Evolutionary conservation across 2,888 invertebrate genomes (phyloP), one percentile per base, ranked within the genome.

Genomic region (Deilephila elpenor): DNA sequence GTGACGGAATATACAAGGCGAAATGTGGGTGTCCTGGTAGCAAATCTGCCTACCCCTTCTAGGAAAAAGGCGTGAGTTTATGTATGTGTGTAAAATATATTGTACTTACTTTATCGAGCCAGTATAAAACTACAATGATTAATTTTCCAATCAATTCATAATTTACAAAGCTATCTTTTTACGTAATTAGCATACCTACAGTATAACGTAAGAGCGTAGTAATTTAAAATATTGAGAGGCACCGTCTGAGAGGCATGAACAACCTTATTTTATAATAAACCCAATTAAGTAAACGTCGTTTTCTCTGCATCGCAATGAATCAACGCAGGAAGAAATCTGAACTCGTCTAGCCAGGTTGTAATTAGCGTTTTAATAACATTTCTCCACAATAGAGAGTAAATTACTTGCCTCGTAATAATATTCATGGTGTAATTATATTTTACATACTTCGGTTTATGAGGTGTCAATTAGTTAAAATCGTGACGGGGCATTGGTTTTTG

Each of bases 301-400:
- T 51, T 25, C 51, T 67, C 67, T 67, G 67, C 44, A 51, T 51
- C 44, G 51, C 67, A 44, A 67, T 67, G 67, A 67, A 67, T 67
- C 67, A 67, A 51, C 67, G 51, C 67, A 67, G 51, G 51, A 67
- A 20, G 67, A 67, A 67, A 67, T 67, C 67, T 67, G 67, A 67
- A 67, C 67, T 67, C 44, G 67, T 51, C 67, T 67, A 67, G 67
- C 67, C 67, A 51, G 67, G 44, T 67, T 25, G 20, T 67, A 67
- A 67, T 67, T 67, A 67, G 51, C 67, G 67, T 51, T 67, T 59
- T 71, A 71, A 71, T 60, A 37, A 71, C 59, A 59, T 71, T 20
- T 6, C 17, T 59, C 59, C 56, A 67, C 67, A 51, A 51, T 51
- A 25, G 17, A 20, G 67, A 17, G 25, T 51, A 44, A 67, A 67